Conservation (phyloP, 2,888 invertebrate genomes). For the Gastracanthus pulcherrimus region DNA sequence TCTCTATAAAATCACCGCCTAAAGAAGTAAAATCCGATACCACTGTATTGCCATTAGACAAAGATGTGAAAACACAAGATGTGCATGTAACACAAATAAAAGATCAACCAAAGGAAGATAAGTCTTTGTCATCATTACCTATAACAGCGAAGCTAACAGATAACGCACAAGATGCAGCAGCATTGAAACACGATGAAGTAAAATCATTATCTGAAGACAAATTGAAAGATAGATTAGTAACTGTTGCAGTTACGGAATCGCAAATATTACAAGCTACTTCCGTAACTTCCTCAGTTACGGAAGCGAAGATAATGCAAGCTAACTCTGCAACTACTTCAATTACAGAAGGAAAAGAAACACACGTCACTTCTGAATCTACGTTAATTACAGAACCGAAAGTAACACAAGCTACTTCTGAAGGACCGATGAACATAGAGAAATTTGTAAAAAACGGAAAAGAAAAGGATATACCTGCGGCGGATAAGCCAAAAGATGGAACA, state of each 20-base stretch:
- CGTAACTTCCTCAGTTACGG: not conserved
- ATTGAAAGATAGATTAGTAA: not conserved
- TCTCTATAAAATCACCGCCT: constrained; percentile 17
- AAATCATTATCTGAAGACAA: not conserved
- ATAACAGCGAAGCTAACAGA: not conserved
- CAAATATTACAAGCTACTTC: not conserved
- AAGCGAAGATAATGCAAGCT: not conserved
- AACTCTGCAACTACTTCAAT: too few species aligned
- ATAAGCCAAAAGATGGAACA: constrained; percentile 5
- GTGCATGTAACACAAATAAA: not conserved
- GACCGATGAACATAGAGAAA: not conserved
- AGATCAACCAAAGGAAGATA: not conserved
- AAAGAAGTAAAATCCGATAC: not conserved
- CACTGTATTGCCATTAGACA: not conserved
- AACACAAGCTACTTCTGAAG: not conserved
- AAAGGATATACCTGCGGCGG: not conserved
- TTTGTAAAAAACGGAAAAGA: not conserved
- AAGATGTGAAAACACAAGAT: not conserved
- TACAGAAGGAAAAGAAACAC: too few species aligned
- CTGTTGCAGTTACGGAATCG: not conserved
- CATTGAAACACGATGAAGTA: not conserved
- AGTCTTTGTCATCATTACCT: not conserved
- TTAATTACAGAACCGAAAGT: not conserved
- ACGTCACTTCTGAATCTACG: not conserved
- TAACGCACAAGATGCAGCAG: not conserved